phyloP scores from a whole-genome alignment of 1,140 invertebrate species.

The Zaprionus capensis region DNA sequence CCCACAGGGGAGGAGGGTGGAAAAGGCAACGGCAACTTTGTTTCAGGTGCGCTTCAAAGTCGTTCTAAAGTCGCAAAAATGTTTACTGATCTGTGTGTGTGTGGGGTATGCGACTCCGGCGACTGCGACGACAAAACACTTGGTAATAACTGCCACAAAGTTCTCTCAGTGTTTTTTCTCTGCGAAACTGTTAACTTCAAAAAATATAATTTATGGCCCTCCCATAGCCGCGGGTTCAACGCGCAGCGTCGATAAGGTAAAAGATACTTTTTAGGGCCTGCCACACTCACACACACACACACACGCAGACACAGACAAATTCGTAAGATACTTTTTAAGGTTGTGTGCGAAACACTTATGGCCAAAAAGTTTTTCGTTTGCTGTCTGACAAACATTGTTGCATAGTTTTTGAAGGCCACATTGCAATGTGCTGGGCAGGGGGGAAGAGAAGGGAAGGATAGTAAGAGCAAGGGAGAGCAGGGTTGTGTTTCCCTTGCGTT shows the following conservation, averaged over 20 bases:
- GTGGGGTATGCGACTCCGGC: constrained; percentile 11
- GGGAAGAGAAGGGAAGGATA: too few species aligned
- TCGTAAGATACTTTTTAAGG: constrained; percentile 62
- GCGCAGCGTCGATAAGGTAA: constrained; percentile 74
- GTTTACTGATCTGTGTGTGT: constrained; percentile 62
- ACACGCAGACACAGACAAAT: constrained; percentile 30
- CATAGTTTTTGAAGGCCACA: constrained; percentile 72
- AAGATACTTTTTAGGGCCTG: constrained; percentile 67
- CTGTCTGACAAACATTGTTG: constrained; percentile 78
- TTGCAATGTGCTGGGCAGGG: constrained; percentile 19
- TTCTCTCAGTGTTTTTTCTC: constrained; percentile 51
- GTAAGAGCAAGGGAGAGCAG: not conserved
- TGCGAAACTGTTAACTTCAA: constrained; percentile 67
- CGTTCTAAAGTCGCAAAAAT: constrained; percentile 69
- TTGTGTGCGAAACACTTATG: constrained; percentile 69
- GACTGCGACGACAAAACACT: constrained; percentile 73
- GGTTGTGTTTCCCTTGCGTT: not conserved
- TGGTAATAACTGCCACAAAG: constrained; percentile 81
- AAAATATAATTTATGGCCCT: constrained; percentile 81
- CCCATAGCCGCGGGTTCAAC: constrained; percentile 74
- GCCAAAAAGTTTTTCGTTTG: constrained; percentile 66
- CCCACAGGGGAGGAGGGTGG: not conserved
- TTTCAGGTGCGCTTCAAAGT: constrained; percentile 76
- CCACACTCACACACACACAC: constrained; percentile 1
- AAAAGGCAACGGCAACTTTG: constrained; percentile 43